Base-by-base conservation (phyloP, 1,140 invertebrate genomes). In the Glossosoma conforme region DNA sequence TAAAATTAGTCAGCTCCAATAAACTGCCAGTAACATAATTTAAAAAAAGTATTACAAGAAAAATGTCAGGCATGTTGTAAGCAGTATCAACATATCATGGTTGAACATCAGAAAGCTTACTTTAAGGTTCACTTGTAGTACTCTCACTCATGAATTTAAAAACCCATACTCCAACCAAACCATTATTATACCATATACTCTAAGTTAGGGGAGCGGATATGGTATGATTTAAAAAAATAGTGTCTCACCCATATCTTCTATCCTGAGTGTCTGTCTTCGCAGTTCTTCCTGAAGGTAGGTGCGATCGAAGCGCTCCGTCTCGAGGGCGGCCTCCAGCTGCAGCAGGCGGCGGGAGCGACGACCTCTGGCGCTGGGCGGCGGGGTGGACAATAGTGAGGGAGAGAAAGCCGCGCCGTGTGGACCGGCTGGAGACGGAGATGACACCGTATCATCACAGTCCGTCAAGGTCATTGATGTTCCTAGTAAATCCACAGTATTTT, bases 281-380 rank as follows among this genome's bases (percentile, higher is more conserved):
- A 58, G 19, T 41, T 58, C 56, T 17, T 58, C 56, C 28, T 58
- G 52, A 14, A 58, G 44, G 20, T 43, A 58, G 14, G 32, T 52
- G 9, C 48, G 35, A 38, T 58, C 56, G 33, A 58, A 58, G 11
- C 52, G 25, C 45, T 58, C 56, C 8, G 56, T 44, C 6, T 48
- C 56, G 17, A 58, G 45, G 9, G 44, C 52, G 11, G 48, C 51
- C 18, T 58, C 52, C 25, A 58, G 25, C 2, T 44, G 35, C 32
- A 52, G 24, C n/a, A 58, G 20, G 17, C 41, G 36, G 6, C 48
- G 24, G 13, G 52, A 54, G 4, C 41, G 50, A 17, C 37, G 44
- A 21, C 21, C 10, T 18, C 32, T 46, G 4, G 19, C 19, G 0
- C 25, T 33, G 10, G 37, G 18, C 11, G 53, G 28, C 4, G 48